Conservation (phyloP, 2,888 invertebrate species). For the Platerodrilus igneus region DNA sequence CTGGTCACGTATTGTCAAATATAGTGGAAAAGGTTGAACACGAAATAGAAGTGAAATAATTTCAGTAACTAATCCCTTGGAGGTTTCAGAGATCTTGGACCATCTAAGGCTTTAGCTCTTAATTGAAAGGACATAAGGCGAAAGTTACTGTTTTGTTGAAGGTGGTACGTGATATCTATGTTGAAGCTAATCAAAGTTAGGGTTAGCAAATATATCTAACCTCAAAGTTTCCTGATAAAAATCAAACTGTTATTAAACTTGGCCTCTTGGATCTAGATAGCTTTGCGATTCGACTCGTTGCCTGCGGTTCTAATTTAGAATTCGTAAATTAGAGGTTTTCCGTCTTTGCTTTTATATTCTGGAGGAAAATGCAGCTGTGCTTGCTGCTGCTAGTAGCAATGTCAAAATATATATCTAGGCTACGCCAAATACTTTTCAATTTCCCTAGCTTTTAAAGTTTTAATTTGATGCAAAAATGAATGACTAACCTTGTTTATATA, state of each 20-base stretch:
- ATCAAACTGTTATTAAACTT: slow-evolving; percentile 26
- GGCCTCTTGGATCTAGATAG: slow-evolving; percentile 22
- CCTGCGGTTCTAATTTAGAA: too few species aligned
- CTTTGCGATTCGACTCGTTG: slow-evolving; percentile 12
- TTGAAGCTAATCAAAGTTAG: slow-evolving; percentile 25
- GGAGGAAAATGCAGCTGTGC: too few species aligned
- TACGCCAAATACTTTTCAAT: too few species aligned
- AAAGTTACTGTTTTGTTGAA: slow-evolving; percentile 25
- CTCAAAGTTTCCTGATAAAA: slow-evolving; percentile 26
- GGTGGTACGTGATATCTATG: slow-evolving; percentile 24
- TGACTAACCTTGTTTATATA: too few species aligned
- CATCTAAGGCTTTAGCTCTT: slow-evolving; percentile 18
- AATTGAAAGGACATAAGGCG: slow-evolving; percentile 26
- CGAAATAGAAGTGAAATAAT: slow-evolving; percentile 24
- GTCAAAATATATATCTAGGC: too few species aligned
- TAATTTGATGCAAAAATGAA: too few species aligned
- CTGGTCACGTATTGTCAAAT: slow-evolving; percentile 19
- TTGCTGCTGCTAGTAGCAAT: too few species aligned
- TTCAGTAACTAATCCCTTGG: slow-evolving; percentile 20
- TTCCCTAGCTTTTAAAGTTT: too few species aligned
- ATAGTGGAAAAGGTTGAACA: slow-evolving; percentile 13
- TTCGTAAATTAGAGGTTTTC: too few species aligned
- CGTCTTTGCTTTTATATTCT: too few species aligned
- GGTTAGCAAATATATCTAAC: slow-evolving; percentile 23
- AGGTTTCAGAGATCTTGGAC: slow-evolving; percentile 12